Base-by-base conservation (phyloP, 2,888 invertebrate species). In the Campoplex nolae region DNA sequence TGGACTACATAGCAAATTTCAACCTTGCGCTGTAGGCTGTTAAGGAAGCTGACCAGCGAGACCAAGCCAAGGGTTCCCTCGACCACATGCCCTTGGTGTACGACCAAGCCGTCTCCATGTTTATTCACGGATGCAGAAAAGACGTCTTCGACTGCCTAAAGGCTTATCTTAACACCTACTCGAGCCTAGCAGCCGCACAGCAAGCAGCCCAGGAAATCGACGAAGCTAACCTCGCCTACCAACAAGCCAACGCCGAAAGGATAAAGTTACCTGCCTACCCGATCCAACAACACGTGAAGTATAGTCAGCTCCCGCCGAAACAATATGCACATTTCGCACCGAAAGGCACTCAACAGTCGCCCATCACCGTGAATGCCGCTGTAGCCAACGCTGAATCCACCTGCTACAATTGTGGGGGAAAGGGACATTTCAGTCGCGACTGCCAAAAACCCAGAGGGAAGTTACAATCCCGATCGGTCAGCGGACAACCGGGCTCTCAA, bases 1-100 rank as follows among this genome's bases (percentile, higher is more conserved):
- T 58, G 28, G 75, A 62, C 2, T 62, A 75, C 32, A 75, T 62
- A 3, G 42, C 62, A 8, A 75, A 75, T 32, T 75, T 75, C 45
- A 48, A 45, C 62, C 62, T 35, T 45, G 48, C 75, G 9, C 45
- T 75, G 32, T 62, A 75, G 1, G 62, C 75, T 18, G 75, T 75
- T 16, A 62, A 62, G 13, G 75, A 75, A 18, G 75, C 62, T 0
- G 62, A 75, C 18, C 62, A 75, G 18, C 38, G 75, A 18, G 62
- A 56, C 28, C 75, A 75, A 75, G 75, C 75, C 16, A 62, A 75
- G 3, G 75, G 75, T n/a, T 58, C 75, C 38, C 45, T 75, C 18
- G 75, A 75, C 62, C 75, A 62, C 75, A 45, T 75, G 45, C 75
- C 75, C 23, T 45, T 62, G 28, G 45, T 62, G 42, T 62, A 62